Conservation (phyloP, 2,113 vertebrate species). For the Ciconia boyciana region DNA sequence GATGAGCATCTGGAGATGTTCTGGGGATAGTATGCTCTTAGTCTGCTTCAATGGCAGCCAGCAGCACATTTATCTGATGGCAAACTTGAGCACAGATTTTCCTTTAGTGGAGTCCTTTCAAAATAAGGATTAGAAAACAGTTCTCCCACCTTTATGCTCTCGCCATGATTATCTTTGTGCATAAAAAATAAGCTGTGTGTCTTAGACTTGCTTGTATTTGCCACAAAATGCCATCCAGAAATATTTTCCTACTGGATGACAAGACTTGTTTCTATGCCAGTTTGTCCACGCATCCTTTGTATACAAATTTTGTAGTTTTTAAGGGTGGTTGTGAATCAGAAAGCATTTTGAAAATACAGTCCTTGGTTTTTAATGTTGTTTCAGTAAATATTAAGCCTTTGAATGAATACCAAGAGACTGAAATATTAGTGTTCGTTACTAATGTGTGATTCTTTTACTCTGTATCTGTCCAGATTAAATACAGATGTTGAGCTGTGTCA, state of each 20-base stretch:
- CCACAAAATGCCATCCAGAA: not conserved
- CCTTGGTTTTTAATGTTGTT: not conserved
- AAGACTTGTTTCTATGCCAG: not conserved
- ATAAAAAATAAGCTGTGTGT: not conserved
- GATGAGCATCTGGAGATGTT: not conserved
- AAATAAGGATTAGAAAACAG: not conserved
- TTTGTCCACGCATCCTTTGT: not conserved
- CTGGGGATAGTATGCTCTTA: not conserved
- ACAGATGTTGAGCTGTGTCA: constrained; percentile 92
- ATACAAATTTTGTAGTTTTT: not conserved
- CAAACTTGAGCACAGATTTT: not conserved
- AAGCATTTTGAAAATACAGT: not conserved
- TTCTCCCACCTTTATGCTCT: not conserved
- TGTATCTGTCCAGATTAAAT: constrained; percentile 84
- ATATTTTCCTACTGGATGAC: not conserved
- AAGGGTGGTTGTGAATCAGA: not conserved
- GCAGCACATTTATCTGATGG: not conserved
- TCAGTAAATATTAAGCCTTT: not conserved
- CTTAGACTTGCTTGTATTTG: not conserved
- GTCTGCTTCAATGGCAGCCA: not conserved
- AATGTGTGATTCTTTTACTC: not conserved
- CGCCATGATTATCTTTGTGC: not conserved
- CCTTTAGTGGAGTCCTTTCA: not conserved
- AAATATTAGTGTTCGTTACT: not conserved
- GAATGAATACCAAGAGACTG: not conserved